Percentiles rank a stretch among this genome's conserved stretches.
These are phyloP conservation scores for Drosophila sproati DNA, from an alignment of 1,140 invertebrate species.

Conservation along the genomic window DNA sequence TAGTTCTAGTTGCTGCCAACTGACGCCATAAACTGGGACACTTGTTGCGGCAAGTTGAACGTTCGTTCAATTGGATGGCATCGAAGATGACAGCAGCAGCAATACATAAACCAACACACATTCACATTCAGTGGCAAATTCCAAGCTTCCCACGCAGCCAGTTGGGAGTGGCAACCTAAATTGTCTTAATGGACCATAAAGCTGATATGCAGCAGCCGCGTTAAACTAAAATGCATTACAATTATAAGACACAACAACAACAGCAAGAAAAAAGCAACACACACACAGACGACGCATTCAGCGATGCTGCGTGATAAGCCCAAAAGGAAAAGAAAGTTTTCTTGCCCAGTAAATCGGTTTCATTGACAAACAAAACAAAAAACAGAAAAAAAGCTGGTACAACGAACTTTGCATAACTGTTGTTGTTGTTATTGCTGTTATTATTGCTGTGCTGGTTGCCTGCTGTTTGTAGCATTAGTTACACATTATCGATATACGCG, in stretches of 20 bases:
- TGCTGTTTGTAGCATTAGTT: constrained; percentile 74
- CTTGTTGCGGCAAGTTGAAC: constrained; percentile 72
- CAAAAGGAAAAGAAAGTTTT: constrained; percentile 75
- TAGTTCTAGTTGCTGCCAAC: constrained; percentile 65
- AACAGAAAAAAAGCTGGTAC: constrained; percentile 34
- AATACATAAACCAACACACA: constrained; percentile 34
- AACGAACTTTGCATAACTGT: constrained; percentile 70
- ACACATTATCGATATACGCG: constrained; percentile 75
- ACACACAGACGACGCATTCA: constrained; percentile 9
- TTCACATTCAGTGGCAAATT: constrained; percentile 13
- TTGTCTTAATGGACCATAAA: constrained; percentile 82
- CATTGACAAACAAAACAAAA: constrained; percentile 60
- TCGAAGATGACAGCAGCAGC: constrained; percentile 44
- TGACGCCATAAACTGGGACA: constrained; percentile 71
- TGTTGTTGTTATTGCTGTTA: constrained; percentile 46
- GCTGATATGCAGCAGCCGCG: constrained; percentile 67
- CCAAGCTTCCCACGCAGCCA: constrained; percentile 69
- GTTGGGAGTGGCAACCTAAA: constrained; percentile 66
- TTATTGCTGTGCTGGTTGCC: constrained; percentile 19
- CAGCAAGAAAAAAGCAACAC: constrained; percentile 22
- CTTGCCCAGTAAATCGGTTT: constrained; percentile 42
- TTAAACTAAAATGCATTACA: constrained; percentile 68
- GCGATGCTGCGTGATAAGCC: constrained; percentile 71
- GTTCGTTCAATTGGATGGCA: constrained; percentile 49
- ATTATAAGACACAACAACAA: constrained; percentile 60